Conservation (phyloP, 2,113 vertebrate species). For the Taurulus bubalis region DNA sequence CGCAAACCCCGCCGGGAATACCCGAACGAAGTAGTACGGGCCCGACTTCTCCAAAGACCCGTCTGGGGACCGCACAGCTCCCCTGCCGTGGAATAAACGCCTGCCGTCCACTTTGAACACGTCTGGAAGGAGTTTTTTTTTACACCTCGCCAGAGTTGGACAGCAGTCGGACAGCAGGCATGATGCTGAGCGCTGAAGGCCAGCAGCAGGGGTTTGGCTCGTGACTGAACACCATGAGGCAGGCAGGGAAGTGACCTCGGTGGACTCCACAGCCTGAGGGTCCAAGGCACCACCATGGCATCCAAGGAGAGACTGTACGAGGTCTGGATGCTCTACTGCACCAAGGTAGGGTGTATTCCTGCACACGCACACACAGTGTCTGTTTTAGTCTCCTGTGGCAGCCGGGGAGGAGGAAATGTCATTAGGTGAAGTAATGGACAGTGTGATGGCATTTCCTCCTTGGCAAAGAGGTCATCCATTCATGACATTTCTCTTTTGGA, state of each 20-base stretch:
- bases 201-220: conserved; percentile 29
- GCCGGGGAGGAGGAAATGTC: conserved; percentile 14
- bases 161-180: conserved; percentile 19
- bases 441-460: conserved; percentile 35
- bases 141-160: conserved; percentile 21
- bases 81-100: conserved; percentile 58
- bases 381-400: background rate
- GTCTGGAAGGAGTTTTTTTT: conserved; percentile 15
- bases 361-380: background rate
- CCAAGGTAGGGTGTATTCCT: conserved; percentile 86
- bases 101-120: background rate
- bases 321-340: conserved; percentile 99
- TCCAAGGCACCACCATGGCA: conserved; percentile 87
- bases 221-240: conserved; percentile 65
- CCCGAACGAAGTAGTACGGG: conserved; percentile 22
- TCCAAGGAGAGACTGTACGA: conserved; percentile 97
- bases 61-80: conserved; percentile 2
- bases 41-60: conserved; percentile 23
- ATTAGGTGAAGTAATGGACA: conserved; percentile 9
- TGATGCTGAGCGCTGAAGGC: conserved; percentile 18
- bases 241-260: conserved; percentile 70
- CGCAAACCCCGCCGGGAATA: conserved; percentile 22
- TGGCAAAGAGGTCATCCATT: background rate
- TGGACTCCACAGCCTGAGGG: conserved; percentile 51
- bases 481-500: conserved; percentile 9